phyloP scores from a whole-genome alignment of 35 echinoderm and acorn worm genomes.

The Hemicentrotus pulcherrimus region DNA sequence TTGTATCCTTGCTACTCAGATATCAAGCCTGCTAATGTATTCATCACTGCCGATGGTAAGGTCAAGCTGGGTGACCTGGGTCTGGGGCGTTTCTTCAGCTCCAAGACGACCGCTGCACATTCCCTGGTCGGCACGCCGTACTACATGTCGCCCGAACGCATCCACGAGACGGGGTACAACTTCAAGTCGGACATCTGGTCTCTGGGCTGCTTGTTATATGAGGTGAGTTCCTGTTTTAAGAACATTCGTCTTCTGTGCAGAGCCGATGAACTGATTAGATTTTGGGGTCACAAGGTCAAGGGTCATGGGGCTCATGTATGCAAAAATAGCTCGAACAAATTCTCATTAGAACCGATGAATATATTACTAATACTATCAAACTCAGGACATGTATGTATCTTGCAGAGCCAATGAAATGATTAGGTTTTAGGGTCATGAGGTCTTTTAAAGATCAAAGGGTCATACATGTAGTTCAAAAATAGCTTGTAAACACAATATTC shows the following conservation, averaged over 20 bases:
- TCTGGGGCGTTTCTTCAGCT: constrained; percentile 95
- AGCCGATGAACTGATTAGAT: too few relatives aligned
- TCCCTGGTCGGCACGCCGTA: constrained; percentile 97
- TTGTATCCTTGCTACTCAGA: constrained; percentile 57
- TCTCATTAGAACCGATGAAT: too few relatives aligned
- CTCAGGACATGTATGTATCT: too few relatives aligned
- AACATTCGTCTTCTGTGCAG: neutral
- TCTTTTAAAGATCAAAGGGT: too few relatives aligned
- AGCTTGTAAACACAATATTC: too few relatives aligned
- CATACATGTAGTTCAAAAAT: too few relatives aligned
- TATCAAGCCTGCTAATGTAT: constrained; percentile 99
- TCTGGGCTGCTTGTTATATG: constrained; percentile 90
- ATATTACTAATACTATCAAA: too few relatives aligned
- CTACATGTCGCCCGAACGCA: constrained; percentile 99
- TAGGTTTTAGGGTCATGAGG: too few relatives aligned
- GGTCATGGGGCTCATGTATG: too few relatives aligned
- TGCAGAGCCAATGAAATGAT: too few relatives aligned
- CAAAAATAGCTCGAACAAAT: too few relatives aligned
- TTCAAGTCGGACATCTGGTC: constrained; percentile 99
- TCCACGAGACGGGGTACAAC: constrained; percentile 97
- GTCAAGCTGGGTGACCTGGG: constrained; percentile 96
- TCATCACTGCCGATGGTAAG: constrained; percentile 93
- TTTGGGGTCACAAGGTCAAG: too few relatives aligned
- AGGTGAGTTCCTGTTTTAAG: constrained; percentile 65
- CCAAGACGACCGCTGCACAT: constrained; percentile 97